Evolutionary conservation across 2,113 vertebrate genomes (phyloP).

Genomic region (Acanthochromis polyacanthus): DNA sequence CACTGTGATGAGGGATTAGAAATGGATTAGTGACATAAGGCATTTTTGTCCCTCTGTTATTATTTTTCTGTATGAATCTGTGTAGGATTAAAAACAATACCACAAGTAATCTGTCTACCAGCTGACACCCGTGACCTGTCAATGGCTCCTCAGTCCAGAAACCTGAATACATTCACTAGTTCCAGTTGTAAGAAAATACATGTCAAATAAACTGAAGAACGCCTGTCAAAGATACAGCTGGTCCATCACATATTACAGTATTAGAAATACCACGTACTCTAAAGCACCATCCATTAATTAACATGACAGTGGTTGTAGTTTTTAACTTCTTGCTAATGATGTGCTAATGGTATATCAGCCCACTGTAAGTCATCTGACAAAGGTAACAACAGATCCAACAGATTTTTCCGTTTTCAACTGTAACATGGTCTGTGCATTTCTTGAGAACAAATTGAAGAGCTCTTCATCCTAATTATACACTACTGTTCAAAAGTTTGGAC

Average conservation of each 20-base stretch:
- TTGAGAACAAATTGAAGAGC: background rate
- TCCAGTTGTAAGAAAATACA: background rate
- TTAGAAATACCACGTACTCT: no score
- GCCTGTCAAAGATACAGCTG: background rate
- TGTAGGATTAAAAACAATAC: conserved; percentile 75
- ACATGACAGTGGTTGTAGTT: no score
- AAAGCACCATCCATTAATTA: no score
- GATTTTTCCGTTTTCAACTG: no score
- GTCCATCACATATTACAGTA: background rate
- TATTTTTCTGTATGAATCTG: conserved; percentile 70
- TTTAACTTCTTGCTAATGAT: no score
- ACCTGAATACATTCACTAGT: conserved; percentile 10
- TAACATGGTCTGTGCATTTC: background rate
- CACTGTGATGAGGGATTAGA: conserved; percentile 68
- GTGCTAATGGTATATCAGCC: no score
- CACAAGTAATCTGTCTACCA: conserved; percentile 72
- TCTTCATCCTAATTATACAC: background rate
- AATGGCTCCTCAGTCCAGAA: conserved; percentile 24
- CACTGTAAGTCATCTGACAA: no score
- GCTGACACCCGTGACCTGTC: conserved; percentile 59
- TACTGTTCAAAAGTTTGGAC: no score
- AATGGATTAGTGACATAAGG: conserved; percentile 75
- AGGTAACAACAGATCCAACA: no score
- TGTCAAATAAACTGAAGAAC: background rate
- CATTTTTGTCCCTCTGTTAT: conserved; percentile 64